These are phyloP conservation scores for Dryobates pubescens DNA, from an alignment of 2,797 vertebrate species.

Conservation along the genomic window DNA sequence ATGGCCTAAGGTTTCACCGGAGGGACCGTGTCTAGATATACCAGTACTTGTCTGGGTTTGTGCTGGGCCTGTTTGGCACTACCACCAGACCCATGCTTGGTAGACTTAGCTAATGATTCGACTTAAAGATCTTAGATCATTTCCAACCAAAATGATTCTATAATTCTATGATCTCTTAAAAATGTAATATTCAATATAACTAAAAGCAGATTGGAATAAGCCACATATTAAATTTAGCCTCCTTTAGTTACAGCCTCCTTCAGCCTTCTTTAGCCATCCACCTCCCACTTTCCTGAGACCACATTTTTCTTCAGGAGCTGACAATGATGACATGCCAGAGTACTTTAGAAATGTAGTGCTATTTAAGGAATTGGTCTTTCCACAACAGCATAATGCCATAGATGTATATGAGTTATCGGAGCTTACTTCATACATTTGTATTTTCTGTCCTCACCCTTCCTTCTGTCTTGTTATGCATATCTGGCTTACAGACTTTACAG, in stretches of 20 bases:
- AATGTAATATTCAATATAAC: neutral
- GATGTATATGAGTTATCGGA: neutral
- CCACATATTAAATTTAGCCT: neutral
- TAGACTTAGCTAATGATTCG: no score
- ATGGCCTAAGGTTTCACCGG: no score
- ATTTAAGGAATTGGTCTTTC: neutral
- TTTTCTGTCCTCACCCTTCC: neutral
- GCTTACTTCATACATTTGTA: neutral
- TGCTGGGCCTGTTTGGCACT: no score
- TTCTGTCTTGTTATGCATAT: neutral
- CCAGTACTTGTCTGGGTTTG: no score
- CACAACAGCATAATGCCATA: accelerated
- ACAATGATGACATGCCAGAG: accelerated
- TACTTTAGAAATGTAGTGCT: neutral
- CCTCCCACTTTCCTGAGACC: neutral
- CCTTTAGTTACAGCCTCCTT: neutral
- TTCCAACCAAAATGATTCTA: no score
- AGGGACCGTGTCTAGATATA: no score
- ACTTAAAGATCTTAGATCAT: no score
- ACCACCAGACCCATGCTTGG: no score
- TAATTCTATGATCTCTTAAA: neutral
- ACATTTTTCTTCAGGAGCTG: neutral
- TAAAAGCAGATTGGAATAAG: neutral
- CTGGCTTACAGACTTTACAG: neutral
- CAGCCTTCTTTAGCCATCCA: neutral